Evolutionary conservation across 2,888 invertebrate genomes (phyloP), one percentile per base, ranked within the genome.

Genomic region (Pseudoips prasinana): DNA sequence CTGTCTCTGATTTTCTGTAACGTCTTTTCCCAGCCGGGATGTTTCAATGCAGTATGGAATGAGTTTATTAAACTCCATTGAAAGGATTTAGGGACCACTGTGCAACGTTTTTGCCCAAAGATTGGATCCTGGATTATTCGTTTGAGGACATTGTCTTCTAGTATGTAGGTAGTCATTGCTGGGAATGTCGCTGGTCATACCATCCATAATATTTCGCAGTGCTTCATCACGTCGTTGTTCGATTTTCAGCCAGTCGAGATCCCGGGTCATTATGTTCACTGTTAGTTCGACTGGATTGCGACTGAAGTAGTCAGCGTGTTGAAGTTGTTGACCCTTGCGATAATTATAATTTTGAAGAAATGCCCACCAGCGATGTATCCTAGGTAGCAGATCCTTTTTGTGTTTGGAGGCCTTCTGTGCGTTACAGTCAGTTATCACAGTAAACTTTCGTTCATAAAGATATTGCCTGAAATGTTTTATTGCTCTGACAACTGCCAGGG

Each of bases 331-430:
- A 3, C 46, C 45, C 22, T 46, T 52, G 3, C 49, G 22, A 25
- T 55, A 55, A 5, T 49, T 34, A 25, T 25, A 60, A 14, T 56
- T 51, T 38, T 63, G 62, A 2, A 65, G 18, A 22, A 28, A 63
- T 0, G 58, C 43, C 60, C 62, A 65, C 62, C 62, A 65, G 1
- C 62, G 26, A 28, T 57, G 48, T 1, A 64, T 39, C 0, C 60
- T 27, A 2, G 20, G 20, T 2, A 20, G 7, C 2, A 20, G n/a
- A n/a, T 20, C 20, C n/a, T 20, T 20, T n/a, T 20, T 20, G n/a
- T 20, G 7, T 20, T 20, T 20, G 0, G 65, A 62, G 0, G 63
- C 57, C 39, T 59, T 63, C 0, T 61, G 10, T 0, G 60, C 51
- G 22, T 64, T 62, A 25, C 58, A 66, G 25, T 61, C 52, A 0